phyloP scores from a whole-genome alignment of 2,797 vertebrate species.

The Artibeus jamaicensis region DNA sequence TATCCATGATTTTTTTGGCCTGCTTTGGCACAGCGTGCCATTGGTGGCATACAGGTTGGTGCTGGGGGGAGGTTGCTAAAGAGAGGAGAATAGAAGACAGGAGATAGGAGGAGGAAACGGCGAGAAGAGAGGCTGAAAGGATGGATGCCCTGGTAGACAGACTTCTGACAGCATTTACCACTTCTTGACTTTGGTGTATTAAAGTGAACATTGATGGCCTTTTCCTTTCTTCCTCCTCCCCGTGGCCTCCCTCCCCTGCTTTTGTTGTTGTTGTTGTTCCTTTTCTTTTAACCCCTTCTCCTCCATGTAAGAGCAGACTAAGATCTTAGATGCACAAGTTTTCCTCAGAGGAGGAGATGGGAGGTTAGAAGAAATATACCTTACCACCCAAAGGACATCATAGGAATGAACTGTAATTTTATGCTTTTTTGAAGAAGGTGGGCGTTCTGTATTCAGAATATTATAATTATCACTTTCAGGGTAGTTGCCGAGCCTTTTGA shows the following conservation, averaged over 20 bases:
- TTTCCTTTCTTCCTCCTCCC: conserved; percentile 24
- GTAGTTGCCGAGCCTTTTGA: neutral
- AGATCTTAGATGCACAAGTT: neutral
- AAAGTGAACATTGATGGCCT: neutral
- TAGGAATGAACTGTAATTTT: neutral
- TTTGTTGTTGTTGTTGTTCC: neutral
- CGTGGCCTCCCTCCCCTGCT: neutral
- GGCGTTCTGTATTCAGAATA: neutral
- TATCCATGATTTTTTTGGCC: conserved; percentile 3
- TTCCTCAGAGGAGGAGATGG: neutral
- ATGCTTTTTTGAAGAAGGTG: neutral
- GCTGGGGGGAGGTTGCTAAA: neutral
- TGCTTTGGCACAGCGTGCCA: neutral
- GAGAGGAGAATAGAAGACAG: neutral
- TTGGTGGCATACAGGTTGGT: neutral
- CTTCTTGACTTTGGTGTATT: neutral
- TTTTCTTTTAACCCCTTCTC: neutral
- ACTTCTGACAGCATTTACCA: neutral
- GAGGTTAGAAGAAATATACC: neutral
- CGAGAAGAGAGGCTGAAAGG: neutral
- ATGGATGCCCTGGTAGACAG: neutral
- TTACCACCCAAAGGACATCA: neutral
- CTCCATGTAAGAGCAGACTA: neutral
- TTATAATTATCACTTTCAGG: neutral
- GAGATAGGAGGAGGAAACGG: neutral